Conservation (phyloP, 2,113 vertebrate species). For the Amazona vittata region DNA sequence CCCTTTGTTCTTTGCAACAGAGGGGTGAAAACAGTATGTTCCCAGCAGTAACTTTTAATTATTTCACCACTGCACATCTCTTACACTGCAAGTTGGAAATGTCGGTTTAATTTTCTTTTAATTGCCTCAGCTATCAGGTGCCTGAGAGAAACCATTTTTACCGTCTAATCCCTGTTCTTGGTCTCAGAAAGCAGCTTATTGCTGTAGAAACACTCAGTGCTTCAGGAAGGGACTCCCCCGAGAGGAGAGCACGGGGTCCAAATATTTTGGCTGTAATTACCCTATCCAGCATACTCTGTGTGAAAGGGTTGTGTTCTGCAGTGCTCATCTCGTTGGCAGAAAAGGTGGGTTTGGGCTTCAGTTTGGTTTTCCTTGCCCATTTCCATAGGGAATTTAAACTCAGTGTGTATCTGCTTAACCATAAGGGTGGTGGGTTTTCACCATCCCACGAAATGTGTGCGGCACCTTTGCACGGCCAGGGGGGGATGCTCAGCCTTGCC, state of each 20-base stretch:
- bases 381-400: background rate
- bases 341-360: background rate
- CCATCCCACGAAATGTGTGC: fast-evolving
- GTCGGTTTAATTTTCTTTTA: conserved; percentile 33
- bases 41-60: conserved; percentile 1
- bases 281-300: fast-evolving
- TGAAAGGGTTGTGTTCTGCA: background rate
- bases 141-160: background rate
- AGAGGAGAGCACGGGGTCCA: background rate
- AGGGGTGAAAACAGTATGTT: background rate
- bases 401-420: background rate
- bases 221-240: background rate
- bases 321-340: background rate
- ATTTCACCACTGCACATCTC: background rate
- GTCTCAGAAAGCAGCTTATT: background rate
- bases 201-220: background rate
- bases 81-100: background rate
- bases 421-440: background rate
- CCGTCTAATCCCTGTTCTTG: background rate
- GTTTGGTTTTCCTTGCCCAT: background rate
- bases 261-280: background rate
- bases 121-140: background rate
- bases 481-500: background rate
- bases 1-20: background rate
- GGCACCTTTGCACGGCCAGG: fast-evolving